Evolutionary conservation across 2,113 vertebrate species (phyloP), one percentile per base, ranked within the genome.

Genomic region (Eleginops maclovinus): DNA sequence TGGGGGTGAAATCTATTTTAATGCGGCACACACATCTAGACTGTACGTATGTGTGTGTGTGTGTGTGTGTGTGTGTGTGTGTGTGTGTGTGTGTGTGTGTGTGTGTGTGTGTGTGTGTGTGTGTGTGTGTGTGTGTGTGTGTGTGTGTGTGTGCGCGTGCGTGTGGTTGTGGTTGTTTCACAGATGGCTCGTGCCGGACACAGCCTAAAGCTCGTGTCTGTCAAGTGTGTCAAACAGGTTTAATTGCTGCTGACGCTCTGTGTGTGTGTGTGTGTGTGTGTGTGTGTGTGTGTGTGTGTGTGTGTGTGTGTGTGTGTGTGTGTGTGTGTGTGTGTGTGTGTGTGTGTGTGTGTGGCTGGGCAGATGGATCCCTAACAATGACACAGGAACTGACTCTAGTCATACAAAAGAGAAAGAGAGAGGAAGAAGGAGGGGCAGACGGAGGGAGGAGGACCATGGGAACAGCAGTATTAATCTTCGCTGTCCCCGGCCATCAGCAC

Each of bases 341-440:
- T 56, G 67, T 62, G 82, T 75, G 73, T 44, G 77, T 36, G 66
- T 61, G 74, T 1, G 26, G 43, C 28, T 1, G 15, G 81, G 85
- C 93, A 93, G 92, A 94, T 93, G 91, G 92, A 90, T 79, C 80
- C 72, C 56, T 82, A 91, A 89, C 91, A 93, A 93, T 93, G 90
- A 93, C 87, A 90, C 87, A 93, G 89, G 84, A 92, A 90, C 89
- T 91, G 87, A 91, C 86, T 85, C 43, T 76, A 63, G 7, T 62
- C 76, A 41, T 60, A 81, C 74, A 88, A 88, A 71, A 78, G 82
- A 78, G 77, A 80, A 47, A 67, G 72, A 75, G 73, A 75, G 55
- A 65, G 87, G 77, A 83, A 72, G 73, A 50, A 43, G 78, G 83
- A 68, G 60, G 49, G 73, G 54, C 36, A 47, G 83, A 50, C 19